Conservation (phyloP, 2,888 invertebrate species). For the Idaea aversata region DNA sequence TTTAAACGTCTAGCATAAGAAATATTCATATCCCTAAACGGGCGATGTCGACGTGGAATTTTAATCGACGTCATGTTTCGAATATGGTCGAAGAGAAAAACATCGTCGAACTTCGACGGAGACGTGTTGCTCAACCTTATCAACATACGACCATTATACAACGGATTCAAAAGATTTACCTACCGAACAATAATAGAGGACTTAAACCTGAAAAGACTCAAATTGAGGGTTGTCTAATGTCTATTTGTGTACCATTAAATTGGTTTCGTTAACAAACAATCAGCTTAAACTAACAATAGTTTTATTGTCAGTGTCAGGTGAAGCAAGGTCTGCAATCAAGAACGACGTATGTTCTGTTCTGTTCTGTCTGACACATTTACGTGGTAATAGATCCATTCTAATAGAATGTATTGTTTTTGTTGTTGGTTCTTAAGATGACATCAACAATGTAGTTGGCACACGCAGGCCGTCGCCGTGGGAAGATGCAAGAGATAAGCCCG, state of each 20-base stretch:
- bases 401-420: slow-evolving; percentile 50
- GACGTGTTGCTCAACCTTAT: too few relatives aligned
- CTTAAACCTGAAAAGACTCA: slow-evolving; percentile 31
- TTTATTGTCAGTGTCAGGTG: too few relatives aligned
- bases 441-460: slow-evolving; percentile 47
- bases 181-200: too few relatives aligned
- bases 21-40: slow-evolving; percentile 53
- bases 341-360: slow-evolving; percentile 44
- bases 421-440: slow-evolving; percentile 45
- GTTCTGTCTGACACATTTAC: slow-evolving; percentile 46
- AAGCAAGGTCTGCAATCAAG: slow-evolving; percentile 26
- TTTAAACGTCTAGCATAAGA: slow-evolving; percentile 41
- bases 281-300: too few relatives aligned
- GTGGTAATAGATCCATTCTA: slow-evolving; percentile 53
- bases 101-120: too few relatives aligned
- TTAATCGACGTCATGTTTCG: slow-evolving; percentile 55
- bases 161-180: too few relatives aligned
- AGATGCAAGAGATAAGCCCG: slow-evolving; percentile 58
- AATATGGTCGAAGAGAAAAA: slow-evolving; percentile 35
- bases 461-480: slow-evolving; percentile 61
- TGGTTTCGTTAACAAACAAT: too few relatives aligned
- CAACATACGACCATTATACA: too few relatives aligned
- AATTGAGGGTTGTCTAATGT: too few relatives aligned
- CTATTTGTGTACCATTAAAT: too few relatives aligned
- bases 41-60: slow-evolving; percentile 49